Evolutionary conservation across 2,888 invertebrate species (phyloP).

Genomic region (Pyralis farinalis): DNA sequence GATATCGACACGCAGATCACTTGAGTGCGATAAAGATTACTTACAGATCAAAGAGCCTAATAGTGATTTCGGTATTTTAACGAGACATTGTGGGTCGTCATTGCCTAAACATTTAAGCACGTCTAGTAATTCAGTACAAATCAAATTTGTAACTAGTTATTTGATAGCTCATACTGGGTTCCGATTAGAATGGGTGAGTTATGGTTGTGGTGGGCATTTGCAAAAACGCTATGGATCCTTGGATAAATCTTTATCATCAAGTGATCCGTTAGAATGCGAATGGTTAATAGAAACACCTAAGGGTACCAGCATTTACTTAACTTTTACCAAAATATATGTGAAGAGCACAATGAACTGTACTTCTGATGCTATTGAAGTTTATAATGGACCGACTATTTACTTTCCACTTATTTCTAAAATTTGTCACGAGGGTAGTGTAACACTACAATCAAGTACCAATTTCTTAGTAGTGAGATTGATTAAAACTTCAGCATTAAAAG

Average conservation of each 20-base stretch:
- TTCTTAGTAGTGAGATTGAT: constrained; percentile 85
- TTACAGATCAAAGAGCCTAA: constrained; percentile 71
- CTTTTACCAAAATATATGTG: constrained; percentile 83
- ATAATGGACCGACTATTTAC: constrained; percentile 82
- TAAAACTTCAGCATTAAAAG: constrained; percentile 78
- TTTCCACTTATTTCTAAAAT: constrained; percentile 81
- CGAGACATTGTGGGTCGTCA: constrained; percentile 66
- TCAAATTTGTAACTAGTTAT: constrained; percentile 84
- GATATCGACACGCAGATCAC: neutral
- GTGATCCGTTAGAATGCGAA: constrained; percentile 82
- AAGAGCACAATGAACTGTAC: constrained; percentile 79
- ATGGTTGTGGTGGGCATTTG: constrained; percentile 88
- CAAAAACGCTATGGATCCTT: constrained; percentile 78
- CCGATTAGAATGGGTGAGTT: constrained; percentile 89
- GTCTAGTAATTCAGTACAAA: constrained; percentile 77
- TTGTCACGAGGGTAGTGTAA: constrained; percentile 75
- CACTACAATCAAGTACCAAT: constrained; percentile 84
- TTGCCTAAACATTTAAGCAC: constrained; percentile 79
- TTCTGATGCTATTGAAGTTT: constrained; percentile 83
- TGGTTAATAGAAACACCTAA: constrained; percentile 87
- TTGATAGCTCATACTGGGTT: constrained; percentile 84
- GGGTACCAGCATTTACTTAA: constrained; percentile 85
- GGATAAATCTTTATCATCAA: constrained; percentile 83
- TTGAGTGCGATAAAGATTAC: constrained; percentile 82
- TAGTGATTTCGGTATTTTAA: constrained; percentile 47